Base-by-base conservation (phyloP, 2,888 invertebrate genomes). In the Drosophila austrosaltans region DNA sequence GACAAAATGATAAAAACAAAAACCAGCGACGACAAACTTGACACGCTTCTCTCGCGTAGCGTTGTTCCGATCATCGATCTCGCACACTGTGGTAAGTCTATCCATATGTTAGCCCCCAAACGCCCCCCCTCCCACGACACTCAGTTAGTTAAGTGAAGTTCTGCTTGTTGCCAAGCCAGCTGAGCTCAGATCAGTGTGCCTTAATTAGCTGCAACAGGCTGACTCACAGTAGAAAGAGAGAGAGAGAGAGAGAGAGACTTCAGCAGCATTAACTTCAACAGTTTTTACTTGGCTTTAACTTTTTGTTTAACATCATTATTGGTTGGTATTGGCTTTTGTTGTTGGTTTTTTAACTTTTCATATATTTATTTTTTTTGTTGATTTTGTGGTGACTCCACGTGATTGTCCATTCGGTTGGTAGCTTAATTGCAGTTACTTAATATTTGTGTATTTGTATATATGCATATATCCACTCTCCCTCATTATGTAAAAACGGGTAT, bases 31-130 rank as follows among this genome's bases (percentile, higher is more conserved):
- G 94, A 93, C 86, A 93, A 92, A 82, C 93, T 94, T 90, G 95
- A 95, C 91, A 95, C 95, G 78, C 93, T 96, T 90, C 93, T 96
- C 81, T 94, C 95, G 91, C 94, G 94, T 92, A 95, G 95, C 93
- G 95, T 95, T 91, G 94, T 96, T 80, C 96, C 96, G 90, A 96
- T 96, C 92, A 95, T 96, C 92, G 96, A 96, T 93, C 94, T 96
- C 91, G 95, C 95, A 77, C 95, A 95, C 91, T 95, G 95, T 93
- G 96, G 96, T 96, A 93, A 95, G 95, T 91, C 63, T 12, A 12
- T 22, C 25, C 16, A 36, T 36, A 36, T 36, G 36, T 8, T 54
- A 54, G 30, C 54, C 6, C 30, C 40, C 25, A 2, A 2, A 12
- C 20, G 3, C 16, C 42, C 2, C 42, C 7, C 44, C 44, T 4